These are phyloP conservation scores for Ametastegia equiseti DNA, from an alignment of 2,888 invertebrate species.

Conservation along the genomic window DNA sequence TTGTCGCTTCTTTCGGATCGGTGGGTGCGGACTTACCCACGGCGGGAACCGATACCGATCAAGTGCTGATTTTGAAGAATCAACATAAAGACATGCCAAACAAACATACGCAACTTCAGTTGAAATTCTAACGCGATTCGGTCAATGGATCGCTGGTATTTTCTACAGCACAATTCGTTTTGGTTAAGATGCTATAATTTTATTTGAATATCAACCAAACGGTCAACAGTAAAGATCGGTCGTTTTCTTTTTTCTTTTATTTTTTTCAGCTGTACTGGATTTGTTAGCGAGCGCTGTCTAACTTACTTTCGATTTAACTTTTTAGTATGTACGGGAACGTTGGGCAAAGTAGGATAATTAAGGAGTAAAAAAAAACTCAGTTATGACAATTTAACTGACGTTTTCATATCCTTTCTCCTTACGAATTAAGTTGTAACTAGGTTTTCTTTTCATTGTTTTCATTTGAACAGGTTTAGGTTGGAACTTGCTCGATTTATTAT, in stretches of 20 bases:
- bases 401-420: too few species aligned
- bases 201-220: background rate
- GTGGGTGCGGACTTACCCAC: constrained; percentile 41
- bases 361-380: too few species aligned
- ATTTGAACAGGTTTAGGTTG: too few species aligned
- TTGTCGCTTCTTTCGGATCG: constrained; percentile 45
- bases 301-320: constrained; percentile 13
- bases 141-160: too few species aligned
- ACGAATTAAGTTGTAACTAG: too few species aligned
- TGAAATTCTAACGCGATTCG: too few species aligned
- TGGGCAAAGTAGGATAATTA: too few species aligned
- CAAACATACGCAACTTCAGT: background rate
- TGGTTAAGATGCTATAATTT: background rate
- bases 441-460: too few species aligned
- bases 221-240: background rate
- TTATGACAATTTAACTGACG: too few species aligned
- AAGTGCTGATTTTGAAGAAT: constrained; percentile 35
- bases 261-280: background rate
- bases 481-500: too few species aligned
- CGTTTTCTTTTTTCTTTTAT: background rate
- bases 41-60: constrained; percentile 24
- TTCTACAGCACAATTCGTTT: background rate
- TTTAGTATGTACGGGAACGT: background rate
- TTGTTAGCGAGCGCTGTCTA: background rate
- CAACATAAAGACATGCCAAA: constrained; percentile 14